Percentiles rank a stretch among this genome's conserved stretches.
Evolutionary conservation across 2,113 vertebrate genomes (phyloP).

Genomic region (Trichechus manatus): DNA sequence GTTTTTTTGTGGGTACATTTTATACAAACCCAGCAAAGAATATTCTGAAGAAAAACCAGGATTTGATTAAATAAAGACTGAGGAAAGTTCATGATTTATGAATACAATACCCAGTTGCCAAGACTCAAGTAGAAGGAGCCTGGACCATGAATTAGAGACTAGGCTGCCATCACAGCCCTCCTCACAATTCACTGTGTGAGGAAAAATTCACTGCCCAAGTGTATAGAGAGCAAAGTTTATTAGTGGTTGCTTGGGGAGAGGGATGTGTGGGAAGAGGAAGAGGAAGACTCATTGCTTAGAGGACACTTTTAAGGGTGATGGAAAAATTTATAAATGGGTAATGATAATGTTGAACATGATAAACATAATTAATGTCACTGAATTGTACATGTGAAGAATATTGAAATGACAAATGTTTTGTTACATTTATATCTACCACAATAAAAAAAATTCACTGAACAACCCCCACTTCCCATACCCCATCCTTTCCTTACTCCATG

Average conservation of each 20-base stretch:
- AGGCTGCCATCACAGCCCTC: background rate
- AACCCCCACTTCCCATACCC: background rate
- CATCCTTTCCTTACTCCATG: background rate
- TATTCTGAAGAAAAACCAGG: background rate
- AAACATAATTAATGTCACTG: background rate
- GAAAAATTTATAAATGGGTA: background rate
- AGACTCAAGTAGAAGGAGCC: background rate
- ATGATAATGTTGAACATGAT: background rate
- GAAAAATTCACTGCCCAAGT: background rate
- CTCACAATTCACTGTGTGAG: background rate
- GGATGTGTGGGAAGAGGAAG: background rate
- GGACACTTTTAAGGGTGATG: background rate
- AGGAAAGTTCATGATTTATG: background rate
- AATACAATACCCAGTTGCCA: background rate
- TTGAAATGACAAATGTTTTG: background rate
- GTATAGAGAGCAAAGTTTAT: background rate
- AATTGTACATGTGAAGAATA: background rate
- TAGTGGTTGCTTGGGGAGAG: background rate
- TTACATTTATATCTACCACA: background rate
- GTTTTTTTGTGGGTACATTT: no score
- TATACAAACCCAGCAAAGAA: background rate
- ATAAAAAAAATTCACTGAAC: background rate
- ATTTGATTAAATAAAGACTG: background rate
- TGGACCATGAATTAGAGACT: background rate
- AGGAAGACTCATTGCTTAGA: background rate